Percentiles rank a stretch among this genome's conserved stretches.
These are phyloP conservation scores for Otis tarda DNA, from an alignment of 2,113 vertebrate species.

Conservation along the genomic window DNA sequence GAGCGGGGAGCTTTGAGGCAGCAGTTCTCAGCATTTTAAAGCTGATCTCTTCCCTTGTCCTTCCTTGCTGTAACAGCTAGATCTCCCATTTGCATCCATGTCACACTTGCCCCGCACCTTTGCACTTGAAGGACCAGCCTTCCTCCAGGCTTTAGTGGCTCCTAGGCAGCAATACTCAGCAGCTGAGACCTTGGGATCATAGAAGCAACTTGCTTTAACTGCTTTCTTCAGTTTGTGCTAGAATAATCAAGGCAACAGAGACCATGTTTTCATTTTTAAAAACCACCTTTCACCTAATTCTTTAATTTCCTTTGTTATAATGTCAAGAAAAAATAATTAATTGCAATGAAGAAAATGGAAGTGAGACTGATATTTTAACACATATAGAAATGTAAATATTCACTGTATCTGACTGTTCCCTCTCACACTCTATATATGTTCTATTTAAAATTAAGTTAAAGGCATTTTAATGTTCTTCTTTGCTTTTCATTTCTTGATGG, in stretches of 20 bases:
- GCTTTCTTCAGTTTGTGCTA: not conserved
- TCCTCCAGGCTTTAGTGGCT: not conserved
- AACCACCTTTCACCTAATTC: not conserved
- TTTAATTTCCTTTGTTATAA: not conserved
- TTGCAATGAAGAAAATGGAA: not conserved
- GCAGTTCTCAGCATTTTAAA: not conserved
- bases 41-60: not conserved
- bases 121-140: not conserved
- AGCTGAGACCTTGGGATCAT: not conserved
- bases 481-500: not conserved
- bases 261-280: not conserved
- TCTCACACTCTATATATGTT: not conserved
- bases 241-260: not conserved
- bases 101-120: not conserved
- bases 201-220: not conserved
- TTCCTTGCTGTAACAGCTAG: rapidly evolving
- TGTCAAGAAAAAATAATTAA: not conserved
- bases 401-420: not conserved
- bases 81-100: not conserved
- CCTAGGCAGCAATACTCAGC: not conserved
- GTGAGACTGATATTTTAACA: not conserved
- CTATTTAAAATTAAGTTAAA: not conserved
- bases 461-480: not conserved
- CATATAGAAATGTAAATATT: not conserved
- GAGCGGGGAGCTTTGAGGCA: not conserved